A percentile compares a stretch with the other conserved stretches of the same genome.
phyloP scores from a whole-genome alignment of 2,797 vertebrate species.

The Gephyroberyx darwinii region DNA sequence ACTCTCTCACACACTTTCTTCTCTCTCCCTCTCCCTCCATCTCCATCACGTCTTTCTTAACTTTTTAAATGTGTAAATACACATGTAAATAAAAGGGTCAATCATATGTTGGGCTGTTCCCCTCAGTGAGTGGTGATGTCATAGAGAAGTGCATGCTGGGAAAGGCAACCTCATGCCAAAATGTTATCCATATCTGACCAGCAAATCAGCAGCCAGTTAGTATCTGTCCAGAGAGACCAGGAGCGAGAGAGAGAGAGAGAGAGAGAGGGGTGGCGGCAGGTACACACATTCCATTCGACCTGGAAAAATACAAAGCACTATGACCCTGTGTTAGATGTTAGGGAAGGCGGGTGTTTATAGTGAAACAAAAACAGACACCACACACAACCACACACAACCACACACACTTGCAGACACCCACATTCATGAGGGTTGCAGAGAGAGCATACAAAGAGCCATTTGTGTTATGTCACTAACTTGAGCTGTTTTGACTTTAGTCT shows the following conservation, averaged over 20 bases:
- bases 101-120: slow-evolving; percentile 34
- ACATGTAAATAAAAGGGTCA: slow-evolving; percentile 63
- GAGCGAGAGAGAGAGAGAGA: slow-evolving; percentile 16
- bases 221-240: slow-evolving; percentile 48
- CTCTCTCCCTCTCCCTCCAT: not conserved
- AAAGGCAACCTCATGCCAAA: slow-evolving; percentile 50
- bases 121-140: slow-evolving; percentile 39
- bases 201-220: slow-evolving; percentile 58
- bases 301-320: slow-evolving; percentile 62
- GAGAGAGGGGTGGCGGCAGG: slow-evolving; percentile 35
- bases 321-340: slow-evolving; percentile 52
- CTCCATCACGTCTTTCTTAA: slow-evolving; percentile 12
- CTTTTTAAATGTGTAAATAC: slow-evolving; percentile 23
- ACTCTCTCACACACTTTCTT: not conserved
- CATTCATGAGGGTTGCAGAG: slow-evolving; percentile 35
- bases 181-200: slow-evolving; percentile 71
- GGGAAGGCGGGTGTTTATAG: slow-evolving; percentile 55
- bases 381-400: slow-evolving; percentile 32
- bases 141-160: slow-evolving; percentile 63
- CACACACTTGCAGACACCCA: slow-evolving; percentile 45
- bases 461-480: slow-evolving; percentile 37
- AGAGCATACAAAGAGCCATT: slow-evolving; percentile 6
- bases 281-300: slow-evolving; percentile 60
- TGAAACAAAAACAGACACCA: slow-evolving; percentile 61
- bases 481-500: slow-evolving; percentile 45